Evolutionary conservation across 2,797 vertebrate genomes (phyloP), one percentile per base, ranked within the genome.

Genomic region (Eulemur albifrons): DNA sequence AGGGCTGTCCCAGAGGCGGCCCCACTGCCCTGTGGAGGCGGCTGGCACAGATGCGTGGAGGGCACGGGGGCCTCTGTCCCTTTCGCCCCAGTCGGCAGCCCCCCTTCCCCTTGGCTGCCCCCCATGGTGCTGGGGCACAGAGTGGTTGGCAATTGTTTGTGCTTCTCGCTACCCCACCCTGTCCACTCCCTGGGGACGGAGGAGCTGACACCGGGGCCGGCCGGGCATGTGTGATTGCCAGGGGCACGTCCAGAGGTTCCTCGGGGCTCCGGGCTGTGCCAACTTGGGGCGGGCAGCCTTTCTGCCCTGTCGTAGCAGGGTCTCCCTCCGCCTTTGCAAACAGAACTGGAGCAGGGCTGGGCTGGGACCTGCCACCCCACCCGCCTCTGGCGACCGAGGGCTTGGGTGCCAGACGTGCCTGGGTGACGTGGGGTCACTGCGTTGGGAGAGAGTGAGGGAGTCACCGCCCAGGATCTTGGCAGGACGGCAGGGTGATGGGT

Each of bases 1-100:
- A 4, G n/a, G 0, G 0, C 0, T 0, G 18, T 7, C 43, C 43
- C 6, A n/a, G 38, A 50, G 63, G 9, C 21, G 2, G 17, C 50
- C 7, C 23, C 73, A 4, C 3, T 12, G 7, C 50, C 43, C 48
- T 1, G 23, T 1, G 54, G 54, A 43, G 9, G 75, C 20, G 70
- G 17, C 20, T 1, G 23, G 75, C 35, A 4, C 23, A 6, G 32
- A 21, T 0, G 7, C 45, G 0, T 1, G 0, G 13, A 13, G n/a
- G 81, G 70, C 1, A n/a, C 10, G 4, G 13, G n/a, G 40, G 4
- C 8, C 12, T 20, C 63, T 1, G 2, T 43, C 18, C 4, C 23
- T 25, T 48, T 15, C 40, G 76, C 14, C 48, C 50, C 81, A 8
- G 20, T 32, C 0, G 10, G 2, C 27, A n/a, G 7, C n/a, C 21